Base-by-base conservation (phyloP, 1,140 invertebrate genomes). In the Berghia stephanieae region DNA sequence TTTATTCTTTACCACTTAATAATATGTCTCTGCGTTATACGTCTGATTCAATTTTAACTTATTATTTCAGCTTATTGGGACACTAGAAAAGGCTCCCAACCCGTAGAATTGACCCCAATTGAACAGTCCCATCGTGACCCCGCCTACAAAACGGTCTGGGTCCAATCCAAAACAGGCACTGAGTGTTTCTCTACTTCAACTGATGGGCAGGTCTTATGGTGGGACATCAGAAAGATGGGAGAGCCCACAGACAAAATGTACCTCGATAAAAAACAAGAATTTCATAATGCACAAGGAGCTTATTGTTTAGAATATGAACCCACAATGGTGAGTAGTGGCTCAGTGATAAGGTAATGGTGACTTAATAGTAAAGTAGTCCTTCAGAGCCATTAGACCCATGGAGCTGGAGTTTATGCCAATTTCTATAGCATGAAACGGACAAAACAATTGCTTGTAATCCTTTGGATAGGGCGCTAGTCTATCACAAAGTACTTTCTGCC, bases 261-360 rank as follows among this genome's bases (percentile, higher is more conserved):
- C 3, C 92, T 97, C 83, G 95, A 97, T 89, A 95, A 94, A 90
- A 90, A 89, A 81, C 91, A 95, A 82, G 92, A 94, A 60, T 93
- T 94, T 87, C 91, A 92, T 31, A 92, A 93, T 67, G 94, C 95
- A 49, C 92, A 93, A 66, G 95, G 95, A 66, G 93, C 95, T 66
- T 95, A 95, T 83, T 92, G 93, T 79, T 90, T 98, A 69, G 96
- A 97, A 89, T 97, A 96, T 88, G 96, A 97, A 90, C 92, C 94
- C 0, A 96, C 96, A 0, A 95, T 97, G 86, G 89, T 90, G 84
- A 81, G 81, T n/a, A n/a, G n/a, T n/a, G n/a, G n/a, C n/a, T n/a
- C n/a, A n/a, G n/a, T n/a, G n/a, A n/a, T n/a, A n/a, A n/a, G n/a
- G n/a, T n/a, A n/a, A n/a, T n/a, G n/a, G n/a, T n/a, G n/a, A n/a